A percentile compares a stretch with the other conserved stretches of the same genome.
Conservation (phyloP, 2,888 invertebrate genomes). For the Laothoe populi region DNA sequence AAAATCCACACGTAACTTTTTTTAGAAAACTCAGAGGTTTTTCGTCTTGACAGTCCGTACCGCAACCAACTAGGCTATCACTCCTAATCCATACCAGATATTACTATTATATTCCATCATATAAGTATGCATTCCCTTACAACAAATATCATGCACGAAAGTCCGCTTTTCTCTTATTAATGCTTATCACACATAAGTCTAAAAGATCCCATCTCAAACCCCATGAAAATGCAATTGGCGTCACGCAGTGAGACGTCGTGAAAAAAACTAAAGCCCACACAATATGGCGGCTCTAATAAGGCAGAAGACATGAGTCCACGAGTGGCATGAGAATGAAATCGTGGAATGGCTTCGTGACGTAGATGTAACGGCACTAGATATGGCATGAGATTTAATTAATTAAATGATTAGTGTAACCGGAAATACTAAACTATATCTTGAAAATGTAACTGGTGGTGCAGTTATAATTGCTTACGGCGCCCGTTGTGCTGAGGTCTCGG, state of each 20-base stretch:
- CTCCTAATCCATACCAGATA: no score
- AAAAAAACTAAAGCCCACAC: conserved; percentile 31
- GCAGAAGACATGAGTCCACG: conserved; percentile 45
- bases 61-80: no score
- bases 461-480: no score
- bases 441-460: neutral
- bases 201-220: neutral
- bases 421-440: no score
- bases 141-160: no score
- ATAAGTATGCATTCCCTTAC: no score
- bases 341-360: neutral
- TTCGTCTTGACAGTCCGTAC: no score
- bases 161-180: neutral
- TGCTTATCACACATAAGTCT: neutral
- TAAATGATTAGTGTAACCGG: no score
- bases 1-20: no score
- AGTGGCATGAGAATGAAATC: conserved; percentile 51
- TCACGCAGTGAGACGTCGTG: neutral
- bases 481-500: no score
- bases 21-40: no score
- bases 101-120: no score
- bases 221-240: conserved; percentile 2
- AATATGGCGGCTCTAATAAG: conserved; percentile 53
- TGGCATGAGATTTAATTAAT: neutral
- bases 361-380: neutral